phyloP scores from a whole-genome alignment of 2,888 invertebrate genomes.

The Agrochola circellaris region DNA sequence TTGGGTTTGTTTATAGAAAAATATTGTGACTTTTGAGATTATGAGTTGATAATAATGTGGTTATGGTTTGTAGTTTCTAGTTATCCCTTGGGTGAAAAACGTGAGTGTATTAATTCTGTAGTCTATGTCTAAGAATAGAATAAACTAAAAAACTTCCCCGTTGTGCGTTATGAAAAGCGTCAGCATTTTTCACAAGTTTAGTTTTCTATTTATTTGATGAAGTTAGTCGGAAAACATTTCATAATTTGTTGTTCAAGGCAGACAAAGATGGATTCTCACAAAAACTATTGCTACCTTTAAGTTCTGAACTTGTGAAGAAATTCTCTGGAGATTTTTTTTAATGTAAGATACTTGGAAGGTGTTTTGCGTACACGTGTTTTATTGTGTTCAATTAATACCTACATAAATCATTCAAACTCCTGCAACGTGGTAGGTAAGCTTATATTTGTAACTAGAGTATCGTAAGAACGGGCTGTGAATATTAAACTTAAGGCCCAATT shows the following conservation, averaged over 20 bases:
- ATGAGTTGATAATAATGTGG: background rate
- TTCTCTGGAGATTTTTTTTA: background rate
- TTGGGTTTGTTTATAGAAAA: slow-evolving; percentile 41
- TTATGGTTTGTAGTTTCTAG: background rate
- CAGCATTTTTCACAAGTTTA: background rate
- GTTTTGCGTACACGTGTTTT: slow-evolving; percentile 22
- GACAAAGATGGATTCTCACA: background rate
- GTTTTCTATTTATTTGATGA: background rate
- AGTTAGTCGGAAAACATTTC: background rate
- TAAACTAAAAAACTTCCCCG: too few species aligned
- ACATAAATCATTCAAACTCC: slow-evolving; percentile 5
- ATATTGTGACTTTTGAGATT: background rate
- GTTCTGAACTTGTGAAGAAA: background rate
- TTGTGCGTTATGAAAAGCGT: background rate
- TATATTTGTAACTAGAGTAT: background rate
- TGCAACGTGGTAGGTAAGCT: slow-evolving; percentile 3
- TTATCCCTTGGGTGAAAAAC: background rate
- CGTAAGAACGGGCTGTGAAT: slow-evolving; percentile 22
- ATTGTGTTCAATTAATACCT: slow-evolving; percentile 20
- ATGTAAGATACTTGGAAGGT: background rate
- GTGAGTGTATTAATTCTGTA: background rate
- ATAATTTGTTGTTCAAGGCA: background rate
- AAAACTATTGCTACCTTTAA: background rate
- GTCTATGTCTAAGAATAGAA: background rate
- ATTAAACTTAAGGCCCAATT: slow-evolving; percentile 31